These are phyloP conservation scores for Parasteatoda tepidariorum DNA, from an alignment of 1,140 invertebrate species.

Conservation along the genomic window DNA sequence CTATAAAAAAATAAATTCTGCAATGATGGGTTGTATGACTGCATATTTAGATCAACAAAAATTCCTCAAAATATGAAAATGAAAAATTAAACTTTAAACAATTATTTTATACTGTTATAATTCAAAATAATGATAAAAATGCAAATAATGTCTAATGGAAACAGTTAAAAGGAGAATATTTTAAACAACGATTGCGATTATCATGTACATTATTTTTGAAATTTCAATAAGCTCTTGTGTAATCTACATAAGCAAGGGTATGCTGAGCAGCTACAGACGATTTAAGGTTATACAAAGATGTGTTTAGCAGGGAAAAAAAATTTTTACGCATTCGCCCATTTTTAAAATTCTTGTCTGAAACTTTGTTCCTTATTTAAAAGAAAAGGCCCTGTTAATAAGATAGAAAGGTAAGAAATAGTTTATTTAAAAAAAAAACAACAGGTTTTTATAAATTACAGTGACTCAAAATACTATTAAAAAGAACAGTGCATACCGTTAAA, in stretches of 20 bases:
- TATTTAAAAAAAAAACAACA: neutral
- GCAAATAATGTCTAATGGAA: neutral
- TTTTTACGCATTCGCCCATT: no score
- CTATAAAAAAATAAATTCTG: neutral
- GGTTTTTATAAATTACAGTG: neutral
- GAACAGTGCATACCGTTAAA: neutral
- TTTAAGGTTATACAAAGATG: neutral
- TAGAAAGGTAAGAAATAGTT: no score
- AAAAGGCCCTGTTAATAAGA: no score
- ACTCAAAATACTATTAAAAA: no score
- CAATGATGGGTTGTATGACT: no score
- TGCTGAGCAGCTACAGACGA: neutral
- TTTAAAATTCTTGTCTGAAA: neutral
- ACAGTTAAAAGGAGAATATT: neutral
- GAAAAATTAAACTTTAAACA: neutral
- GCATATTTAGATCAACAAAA: no score
- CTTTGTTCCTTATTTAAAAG: no score
- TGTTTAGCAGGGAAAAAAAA: no score
- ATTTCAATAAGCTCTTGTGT: no score
- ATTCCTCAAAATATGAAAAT: neutral
- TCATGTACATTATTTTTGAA: no score
- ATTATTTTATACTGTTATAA: neutral
- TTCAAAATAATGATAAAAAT: neutral
- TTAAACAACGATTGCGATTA: no score
- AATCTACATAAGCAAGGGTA: neutral